A percentile compares a stretch with the other conserved stretches of the same genome.
Conservation (phyloP, 2,113 vertebrate species). For the Oncorhynchus masou region DNA sequence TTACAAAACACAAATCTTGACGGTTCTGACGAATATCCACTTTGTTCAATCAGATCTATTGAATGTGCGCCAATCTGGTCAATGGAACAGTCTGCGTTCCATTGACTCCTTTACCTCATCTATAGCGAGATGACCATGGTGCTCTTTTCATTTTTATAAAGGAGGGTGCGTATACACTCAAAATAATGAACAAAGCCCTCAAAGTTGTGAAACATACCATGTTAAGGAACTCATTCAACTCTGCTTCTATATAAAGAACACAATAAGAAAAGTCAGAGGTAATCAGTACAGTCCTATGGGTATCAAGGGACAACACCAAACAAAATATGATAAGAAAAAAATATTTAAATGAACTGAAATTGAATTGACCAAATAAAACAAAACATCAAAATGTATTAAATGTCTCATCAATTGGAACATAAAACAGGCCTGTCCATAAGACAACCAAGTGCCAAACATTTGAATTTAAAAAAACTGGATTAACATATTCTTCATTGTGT, state of each 20-base stretch:
- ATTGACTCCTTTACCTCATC: no score
- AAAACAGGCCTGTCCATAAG: slow-evolving; percentile 37
- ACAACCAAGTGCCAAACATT: slow-evolving; percentile 42
- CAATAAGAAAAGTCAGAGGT: slow-evolving; percentile 74
- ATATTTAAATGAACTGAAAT: slow-evolving; percentile 25
- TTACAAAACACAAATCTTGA: no score
- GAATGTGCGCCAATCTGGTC: no score
- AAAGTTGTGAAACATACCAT: slow-evolving; percentile 65
- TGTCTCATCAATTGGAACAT: slow-evolving; percentile 4
- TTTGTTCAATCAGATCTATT: no score
- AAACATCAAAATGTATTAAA: slow-evolving; percentile 26
- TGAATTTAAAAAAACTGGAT: slow-evolving; percentile 37
- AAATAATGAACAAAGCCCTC: slow-evolving; percentile 67
- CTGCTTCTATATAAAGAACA: slow-evolving; percentile 74
- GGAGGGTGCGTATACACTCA: slow-evolving; percentile 63
- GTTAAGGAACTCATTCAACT: slow-evolving; percentile 60
- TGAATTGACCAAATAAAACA: slow-evolving; percentile 41
- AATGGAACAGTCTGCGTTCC: no score
- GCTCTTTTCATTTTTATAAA: slow-evolving; percentile 66
- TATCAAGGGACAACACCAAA: slow-evolving; percentile 33
- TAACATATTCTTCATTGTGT: slow-evolving; percentile 47
- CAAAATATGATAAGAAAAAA: slow-evolving; percentile 14
- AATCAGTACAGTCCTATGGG: slow-evolving; percentile 16
- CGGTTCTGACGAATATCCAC: no score
- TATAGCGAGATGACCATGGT: slow-evolving; percentile 46